phyloP scores from a whole-genome alignment of 2,888 invertebrate genomes.

The Ormyrus nitidulus region DNA sequence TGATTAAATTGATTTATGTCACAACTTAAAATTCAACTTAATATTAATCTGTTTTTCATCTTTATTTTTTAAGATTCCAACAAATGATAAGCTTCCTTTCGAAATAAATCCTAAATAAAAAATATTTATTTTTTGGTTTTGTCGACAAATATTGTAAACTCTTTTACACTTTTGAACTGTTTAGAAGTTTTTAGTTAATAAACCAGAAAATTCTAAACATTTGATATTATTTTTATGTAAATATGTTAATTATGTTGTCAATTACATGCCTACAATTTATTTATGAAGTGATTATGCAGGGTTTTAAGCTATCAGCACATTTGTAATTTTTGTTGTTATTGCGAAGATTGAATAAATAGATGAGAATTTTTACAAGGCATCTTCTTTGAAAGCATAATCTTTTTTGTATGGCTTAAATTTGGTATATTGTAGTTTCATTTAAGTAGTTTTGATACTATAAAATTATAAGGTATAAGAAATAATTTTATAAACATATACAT shows the following conservation, averaged over 20 bases:
- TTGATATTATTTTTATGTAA: conserved; percentile 52
- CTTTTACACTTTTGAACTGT: not conserved
- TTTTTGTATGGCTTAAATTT: conserved; percentile 35
- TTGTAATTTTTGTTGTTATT: conserved; percentile 50
- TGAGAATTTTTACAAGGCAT: not conserved
- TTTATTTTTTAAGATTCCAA: too few species aligned
- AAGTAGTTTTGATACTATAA: conserved; percentile 6
- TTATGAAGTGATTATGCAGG: conserved; percentile 12
- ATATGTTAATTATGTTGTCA: conserved; percentile 47
- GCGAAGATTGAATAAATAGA: conserved; percentile 48
- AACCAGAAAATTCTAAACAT: conserved; percentile 36
- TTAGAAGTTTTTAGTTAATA: not conserved
- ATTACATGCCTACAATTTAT: conserved; percentile 51
- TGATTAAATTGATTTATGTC: too few species aligned
- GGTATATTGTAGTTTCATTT: conserved; percentile 20
- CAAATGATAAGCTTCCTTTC: too few species aligned
- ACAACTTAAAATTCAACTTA: too few species aligned
- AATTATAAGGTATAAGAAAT: conserved; percentile 38
- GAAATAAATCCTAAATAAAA: too few species aligned
- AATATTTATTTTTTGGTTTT: too few species aligned
- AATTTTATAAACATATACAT: conserved; percentile 62
- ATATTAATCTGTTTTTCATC: too few species aligned
- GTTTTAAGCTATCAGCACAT: conserved; percentile 42
- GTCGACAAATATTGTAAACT: not conserved
- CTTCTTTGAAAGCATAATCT: conserved; percentile 29